A percentile compares a stretch with the other conserved stretches of the same genome.
Conservation (phyloP, 30 jellyfish, hydroid and myxozoan species). For the Aurelia aurita complex sp. Pacific region DNA sequence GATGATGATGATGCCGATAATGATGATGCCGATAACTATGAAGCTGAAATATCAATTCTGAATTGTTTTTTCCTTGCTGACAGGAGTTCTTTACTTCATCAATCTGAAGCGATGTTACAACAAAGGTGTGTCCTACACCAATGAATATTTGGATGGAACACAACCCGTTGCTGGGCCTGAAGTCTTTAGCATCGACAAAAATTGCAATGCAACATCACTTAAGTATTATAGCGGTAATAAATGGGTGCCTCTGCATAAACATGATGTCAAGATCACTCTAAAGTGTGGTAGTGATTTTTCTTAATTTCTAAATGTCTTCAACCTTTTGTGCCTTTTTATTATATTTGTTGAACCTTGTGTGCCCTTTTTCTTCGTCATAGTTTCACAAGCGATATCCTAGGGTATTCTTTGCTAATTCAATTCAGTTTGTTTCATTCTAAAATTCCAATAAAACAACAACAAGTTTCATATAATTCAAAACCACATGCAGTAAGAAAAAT, state of each 20-base stretch:
- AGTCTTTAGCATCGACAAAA: slow-evolving; percentile 22
- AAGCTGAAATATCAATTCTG: neutral
- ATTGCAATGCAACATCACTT: slow-evolving; percentile 7
- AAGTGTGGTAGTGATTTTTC: neutral
- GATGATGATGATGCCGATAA: too few relatives aligned
- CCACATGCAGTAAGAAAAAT: too few relatives aligned
- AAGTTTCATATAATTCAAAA: too few relatives aligned
- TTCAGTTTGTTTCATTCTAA: too few relatives aligned
- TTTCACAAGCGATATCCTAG: too few relatives aligned
- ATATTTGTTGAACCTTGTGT: too few relatives aligned
- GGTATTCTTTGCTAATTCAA: too few relatives aligned
- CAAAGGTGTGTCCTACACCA: slow-evolving; percentile 53
- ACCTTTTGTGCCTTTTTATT: too few relatives aligned
- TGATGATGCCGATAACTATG: neutral
- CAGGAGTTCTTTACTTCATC: slow-evolving; percentile 44
- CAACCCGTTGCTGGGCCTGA: slow-evolving; percentile 60
- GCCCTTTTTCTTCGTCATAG: too few relatives aligned
- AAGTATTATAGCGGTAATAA: neutral
- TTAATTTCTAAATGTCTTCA: too few relatives aligned
- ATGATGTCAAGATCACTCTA: neutral
- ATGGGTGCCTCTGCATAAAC: slow-evolving; percentile 11
- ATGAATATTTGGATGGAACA: slow-evolving; percentile 43
- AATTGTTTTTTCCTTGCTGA: neutral
- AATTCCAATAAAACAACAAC: too few relatives aligned
- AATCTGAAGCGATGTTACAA: slow-evolving; percentile 52